Evolutionary conservation across 2,113 vertebrate species (phyloP), one percentile per base, ranked within the genome.

Genomic region (Cervus canadensis): DNA sequence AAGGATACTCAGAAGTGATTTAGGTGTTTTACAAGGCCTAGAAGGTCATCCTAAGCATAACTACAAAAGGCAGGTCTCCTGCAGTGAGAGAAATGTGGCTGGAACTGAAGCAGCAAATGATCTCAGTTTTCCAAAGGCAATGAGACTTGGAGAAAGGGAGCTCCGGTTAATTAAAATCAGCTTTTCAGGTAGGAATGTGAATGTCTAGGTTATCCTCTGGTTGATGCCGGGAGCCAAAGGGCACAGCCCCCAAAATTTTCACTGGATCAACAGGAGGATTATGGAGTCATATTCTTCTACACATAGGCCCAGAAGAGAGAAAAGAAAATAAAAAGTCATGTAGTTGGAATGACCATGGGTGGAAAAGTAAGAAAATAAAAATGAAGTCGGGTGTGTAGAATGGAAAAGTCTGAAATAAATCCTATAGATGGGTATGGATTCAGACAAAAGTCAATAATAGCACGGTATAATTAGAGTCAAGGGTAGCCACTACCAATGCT

Each of bases 121-220:
- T 88, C 28, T 87, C 76, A 97, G 67, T 56, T 96, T 94, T 97
- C 81, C 59, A 94, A 94, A 94, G 59, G 19, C 90, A 90, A 91
- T 87, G n/a, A 85, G 6, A 95, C 15, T 45, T 95, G n/a, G 52
- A 81, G 16, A 93, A 67, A 85, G 21, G 74, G 48, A 91, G 54
- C 33, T 60, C 11, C 15, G 87, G 45, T 89, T 95, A 94, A 92
- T 92, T 96, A 88, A 96, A 81, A 90, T 8, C 62, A 97, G 92
- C 36, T 92, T 97, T 95, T 71, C 12, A 43, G 30, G 50, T 71
- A 96, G 88, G 67, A 64, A 88, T 67, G 52, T 40, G 14, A 30
- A 52, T 54, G 36, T 43, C 40, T 76, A 52, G 10, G 17, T 87
- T 95, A 83, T 93, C 62, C 45, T 97, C 40, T 76, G 40, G 15